phyloP scores from a whole-genome alignment of 2,113 vertebrate genomes.

The Colistium nudipinnis region DNA sequence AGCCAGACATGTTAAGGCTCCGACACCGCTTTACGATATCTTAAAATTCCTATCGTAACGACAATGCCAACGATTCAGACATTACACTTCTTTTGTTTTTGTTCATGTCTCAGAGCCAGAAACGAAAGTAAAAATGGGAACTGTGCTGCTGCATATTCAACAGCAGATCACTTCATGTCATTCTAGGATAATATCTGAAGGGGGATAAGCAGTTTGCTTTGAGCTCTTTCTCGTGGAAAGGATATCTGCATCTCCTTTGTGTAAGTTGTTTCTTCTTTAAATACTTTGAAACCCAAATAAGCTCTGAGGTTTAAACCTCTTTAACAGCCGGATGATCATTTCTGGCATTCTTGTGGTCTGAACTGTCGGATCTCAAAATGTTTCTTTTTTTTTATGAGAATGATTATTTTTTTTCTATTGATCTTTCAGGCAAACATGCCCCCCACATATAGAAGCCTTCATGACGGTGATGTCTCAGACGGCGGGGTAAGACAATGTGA shows the following conservation, averaged over 20 bases:
- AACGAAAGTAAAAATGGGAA: constrained; percentile 78
- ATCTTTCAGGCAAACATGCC: constrained; percentile 42
- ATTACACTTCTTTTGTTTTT: background rate
- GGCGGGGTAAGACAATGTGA: constrained; percentile 59
- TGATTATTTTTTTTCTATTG: background rate
- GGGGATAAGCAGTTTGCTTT: background rate
- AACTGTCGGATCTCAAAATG: background rate
- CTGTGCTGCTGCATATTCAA: background rate
- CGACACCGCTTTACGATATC: too few relatives aligned
- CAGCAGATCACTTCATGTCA: constrained; percentile 8
- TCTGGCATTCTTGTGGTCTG: background rate
- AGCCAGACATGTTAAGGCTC: too few relatives aligned
- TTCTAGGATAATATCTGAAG: background rate
- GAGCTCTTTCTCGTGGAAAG: background rate
- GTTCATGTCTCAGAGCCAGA: constrained; percentile 30
- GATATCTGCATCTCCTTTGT: background rate
- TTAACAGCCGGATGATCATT: background rate
- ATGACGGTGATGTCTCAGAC: constrained; percentile 62
- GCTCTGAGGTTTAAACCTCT: background rate
- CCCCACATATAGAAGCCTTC: constrained; percentile 60
- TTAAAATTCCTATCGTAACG: too few relatives aligned
- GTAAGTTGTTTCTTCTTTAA: constrained; percentile 40
- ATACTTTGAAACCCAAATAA: constrained; percentile 9
- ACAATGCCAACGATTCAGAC: too few relatives aligned
- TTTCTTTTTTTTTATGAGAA: background rate